Evolutionary conservation across 2,888 invertebrate species (phyloP), one percentile per base, ranked within the genome.

Genomic region (Folsomia manolachei): DNA sequence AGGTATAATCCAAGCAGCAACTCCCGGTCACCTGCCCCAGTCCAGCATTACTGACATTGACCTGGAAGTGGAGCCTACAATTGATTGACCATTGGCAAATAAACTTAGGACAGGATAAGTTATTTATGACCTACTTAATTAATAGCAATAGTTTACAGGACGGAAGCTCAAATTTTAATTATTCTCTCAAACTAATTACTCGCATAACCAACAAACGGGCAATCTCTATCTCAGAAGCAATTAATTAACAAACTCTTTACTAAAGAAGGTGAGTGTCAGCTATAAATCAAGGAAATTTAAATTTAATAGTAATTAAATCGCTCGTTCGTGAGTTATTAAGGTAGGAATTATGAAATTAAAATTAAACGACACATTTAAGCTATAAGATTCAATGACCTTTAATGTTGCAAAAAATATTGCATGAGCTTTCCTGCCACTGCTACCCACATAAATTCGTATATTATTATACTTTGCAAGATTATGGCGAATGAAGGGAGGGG

Each of bases 361-460:
- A n/a, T n/a, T n/a, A n/a, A n/a, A n/a, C n/a, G n/a, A n/a, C n/a
- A n/a, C n/a, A n/a, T n/a, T n/a, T n/a, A n/a, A n/a, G n/a, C n/a
- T n/a, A n/a, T n/a, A n/a, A 7, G 56, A 56, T 56, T 7, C 56
- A 56, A 56, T 56, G 56, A 56, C 19, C 56, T 56, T 56, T 19
- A 19, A 56, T 56, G 21, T 56, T 56, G 56, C 56, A 56, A 56
- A 56, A 56, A 56, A 21, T 56, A 19, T 56, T 56, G 39, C 39
- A 39, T 14, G 39, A 39, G 39, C 39, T 39, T 39, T 14, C 7
- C 14, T 14, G 14, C 14, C 39, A 9, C 14, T 4, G 39, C 39
- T 14, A 39, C 39, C 14, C 39, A 39, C 39, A 4, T 39, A 39
- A n/a, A 4, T 14, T 14, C 39, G 14, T 14, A 39, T 39, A 14